Base-by-base conservation (phyloP, 2,113 vertebrate genomes). In the Puma concolor region DNA sequence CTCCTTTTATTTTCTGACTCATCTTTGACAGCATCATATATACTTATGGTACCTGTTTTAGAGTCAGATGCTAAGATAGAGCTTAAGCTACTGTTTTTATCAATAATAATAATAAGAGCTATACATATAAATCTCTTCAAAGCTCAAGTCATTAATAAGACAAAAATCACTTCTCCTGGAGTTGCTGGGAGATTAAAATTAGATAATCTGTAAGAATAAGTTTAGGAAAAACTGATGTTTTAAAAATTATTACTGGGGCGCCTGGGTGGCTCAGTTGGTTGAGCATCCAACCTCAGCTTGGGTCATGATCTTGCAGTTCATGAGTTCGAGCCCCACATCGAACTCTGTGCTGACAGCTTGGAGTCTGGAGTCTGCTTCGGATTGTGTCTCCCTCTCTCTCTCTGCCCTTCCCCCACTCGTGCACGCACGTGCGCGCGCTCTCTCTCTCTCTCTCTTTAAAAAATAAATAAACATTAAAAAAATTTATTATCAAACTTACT, bases 191-290 rank as follows among this genome's bases (percentile, higher is more conserved):
- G 27, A 80, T 64, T 71, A 67, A 94, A 67, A 38, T 86, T 63
- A 85, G 36, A 50, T 85, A 63, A 82, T 92, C 21, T 77, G 9
- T 57, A 91, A 76, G 41, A 94, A 93, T 93, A 71, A 94, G 54
- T 6, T 67, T 95, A 84, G 83, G 14, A 93, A 79, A 50, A 10
- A 48, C 63, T 64, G 17, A 36, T 71, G 3, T 82, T 94, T 91
- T 48, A 29, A 90, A 88, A 86, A 69, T 89, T 85, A 66, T 44
- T 44, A 44, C 44, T 44, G 44, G 44, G 44, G 44, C 1, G 44
- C 44, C 44, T 44, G 44, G 44, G 44, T 44, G 44, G 8, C 44
- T 44, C 44, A 44, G 44, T 44, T 44, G 44, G 44, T 44, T 44
- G 44, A 44, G 44, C 44, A 44, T 44, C 44, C 44, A 44, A 44